phyloP scores from a whole-genome alignment of 2,888 invertebrate species.

The Cacoxenus indagator region DNA sequence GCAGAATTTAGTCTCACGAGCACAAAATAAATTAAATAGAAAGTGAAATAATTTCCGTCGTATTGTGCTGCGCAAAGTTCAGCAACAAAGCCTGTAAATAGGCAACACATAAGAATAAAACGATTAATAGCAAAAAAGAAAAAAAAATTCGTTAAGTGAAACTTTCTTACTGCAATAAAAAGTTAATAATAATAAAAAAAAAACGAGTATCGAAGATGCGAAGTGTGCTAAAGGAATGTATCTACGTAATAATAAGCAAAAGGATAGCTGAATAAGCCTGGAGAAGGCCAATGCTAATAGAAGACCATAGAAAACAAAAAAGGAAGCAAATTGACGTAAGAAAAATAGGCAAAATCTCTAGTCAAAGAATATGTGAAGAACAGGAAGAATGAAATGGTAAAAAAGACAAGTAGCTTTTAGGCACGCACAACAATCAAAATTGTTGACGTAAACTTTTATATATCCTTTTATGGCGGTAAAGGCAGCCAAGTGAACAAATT shows the following conservation, averaged over 20 bases:
- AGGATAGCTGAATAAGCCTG: not conserved
- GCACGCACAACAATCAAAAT: constrained; percentile 19
- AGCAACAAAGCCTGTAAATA: constrained; percentile 32
- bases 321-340: constrained; percentile 12
- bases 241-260: constrained; percentile 4
- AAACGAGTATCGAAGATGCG: constrained; percentile 32
- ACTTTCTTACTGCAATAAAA: constrained; percentile 10
- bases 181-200: constrained; percentile 33
- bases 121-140: not conserved
- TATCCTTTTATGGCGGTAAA: not conserved
- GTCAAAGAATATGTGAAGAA: constrained; percentile 27
- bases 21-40: constrained; percentile 54
- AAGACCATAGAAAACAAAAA: constrained; percentile 4
- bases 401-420: constrained; percentile 36
- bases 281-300: not conserved
- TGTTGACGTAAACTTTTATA: not conserved
- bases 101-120: not conserved
- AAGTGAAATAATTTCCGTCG: constrained; percentile 50
- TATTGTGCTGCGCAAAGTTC: constrained; percentile 38
- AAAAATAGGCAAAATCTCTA: constrained; percentile 20
- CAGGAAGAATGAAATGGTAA: constrained; percentile 21
- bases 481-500: constrained; percentile 19
- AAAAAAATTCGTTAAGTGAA: constrained; percentile 2
- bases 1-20: constrained; percentile 35
- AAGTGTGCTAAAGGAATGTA: not conserved